Evolutionary conservation across 2,113 vertebrate genomes (phyloP).

Genomic region (Sphyrna mokarran): DNA sequence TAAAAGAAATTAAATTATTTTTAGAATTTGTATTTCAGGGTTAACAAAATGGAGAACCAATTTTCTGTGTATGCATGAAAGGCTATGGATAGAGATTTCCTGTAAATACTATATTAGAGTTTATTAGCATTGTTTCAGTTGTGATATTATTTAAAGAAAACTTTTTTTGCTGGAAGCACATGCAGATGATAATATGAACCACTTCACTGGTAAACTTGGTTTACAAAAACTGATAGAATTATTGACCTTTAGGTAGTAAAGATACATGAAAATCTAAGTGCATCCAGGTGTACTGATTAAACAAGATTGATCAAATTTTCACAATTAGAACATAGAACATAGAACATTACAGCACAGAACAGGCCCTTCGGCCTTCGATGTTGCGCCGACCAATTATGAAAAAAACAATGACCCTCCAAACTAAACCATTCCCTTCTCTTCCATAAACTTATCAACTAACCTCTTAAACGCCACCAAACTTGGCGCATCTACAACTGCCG

Average conservation of each 20-base stretch:
- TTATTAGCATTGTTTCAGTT: neutral
- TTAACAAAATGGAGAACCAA: neutral
- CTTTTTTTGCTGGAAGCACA: neutral
- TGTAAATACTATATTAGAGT: neutral
- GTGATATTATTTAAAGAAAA: neutral
- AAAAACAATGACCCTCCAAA: no score
- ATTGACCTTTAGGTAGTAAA: neutral
- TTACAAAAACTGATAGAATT: neutral
- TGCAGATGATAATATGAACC: neutral
- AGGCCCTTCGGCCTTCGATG: no score
- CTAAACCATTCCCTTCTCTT: no score
- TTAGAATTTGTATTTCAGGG: neutral
- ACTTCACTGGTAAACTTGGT: neutral
- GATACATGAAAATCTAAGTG: neutral
- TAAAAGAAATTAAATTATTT: neutral
- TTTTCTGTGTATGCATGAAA: neutral
- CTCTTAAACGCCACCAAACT: no score
- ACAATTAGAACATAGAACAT: no score
- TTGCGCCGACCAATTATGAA: no score
- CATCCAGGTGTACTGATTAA: neutral
- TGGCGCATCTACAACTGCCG: no score
- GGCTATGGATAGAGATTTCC: neutral
- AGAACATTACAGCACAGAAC: no score
- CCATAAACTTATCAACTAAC: no score
- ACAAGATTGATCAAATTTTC: neutral